phyloP scores from a whole-genome alignment of 1,140 invertebrate species.

The Coptotermes formosanus region DNA sequence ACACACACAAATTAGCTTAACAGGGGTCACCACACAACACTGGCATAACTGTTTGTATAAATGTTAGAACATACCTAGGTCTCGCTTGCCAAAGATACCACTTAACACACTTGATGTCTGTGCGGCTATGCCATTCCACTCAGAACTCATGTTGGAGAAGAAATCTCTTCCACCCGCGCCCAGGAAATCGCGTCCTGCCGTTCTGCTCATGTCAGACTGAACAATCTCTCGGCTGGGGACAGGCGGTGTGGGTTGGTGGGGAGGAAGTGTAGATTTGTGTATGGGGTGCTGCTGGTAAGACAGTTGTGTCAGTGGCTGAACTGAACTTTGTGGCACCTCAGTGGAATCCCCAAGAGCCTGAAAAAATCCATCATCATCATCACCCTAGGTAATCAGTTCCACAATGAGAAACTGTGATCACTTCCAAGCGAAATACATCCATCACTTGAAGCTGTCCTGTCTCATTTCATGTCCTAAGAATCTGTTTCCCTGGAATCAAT shows the following conservation, averaged over 20 bases:
- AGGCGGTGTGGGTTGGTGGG: slow-evolving; percentile 27
- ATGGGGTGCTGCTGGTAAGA: neutral
- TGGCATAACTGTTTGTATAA: no score
- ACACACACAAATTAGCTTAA: no score
- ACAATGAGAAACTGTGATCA: no score
- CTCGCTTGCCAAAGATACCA: slow-evolving; percentile 76
- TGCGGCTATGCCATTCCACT: slow-evolving; percentile 85
- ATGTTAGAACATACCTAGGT: neutral
- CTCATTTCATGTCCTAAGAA: no score
- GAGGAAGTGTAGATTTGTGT: neutral
- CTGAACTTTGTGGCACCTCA: slow-evolving; percentile 31
- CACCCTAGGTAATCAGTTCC: no score
- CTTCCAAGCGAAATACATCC: no score
- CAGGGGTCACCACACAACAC: no score
- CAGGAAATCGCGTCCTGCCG: slow-evolving; percentile 41
- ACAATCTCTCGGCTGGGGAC: slow-evolving; percentile 36
- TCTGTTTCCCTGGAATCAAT: no score
- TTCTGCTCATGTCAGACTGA: slow-evolving; percentile 33
- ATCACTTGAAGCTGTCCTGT: no score
- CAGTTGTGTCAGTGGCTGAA: neutral
- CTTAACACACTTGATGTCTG: slow-evolving; percentile 90
- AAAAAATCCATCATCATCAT: slow-evolving; percentile 19
- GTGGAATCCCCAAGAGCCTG: slow-evolving; percentile 50
- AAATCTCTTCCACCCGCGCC: slow-evolving; percentile 66
- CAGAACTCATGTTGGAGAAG: slow-evolving; percentile 84